A percentile compares a stretch with the other conserved stretches of the same genome.
phyloP scores from a whole-genome alignment of 2,113 vertebrate genomes.

The Grantiella picta region DNA sequence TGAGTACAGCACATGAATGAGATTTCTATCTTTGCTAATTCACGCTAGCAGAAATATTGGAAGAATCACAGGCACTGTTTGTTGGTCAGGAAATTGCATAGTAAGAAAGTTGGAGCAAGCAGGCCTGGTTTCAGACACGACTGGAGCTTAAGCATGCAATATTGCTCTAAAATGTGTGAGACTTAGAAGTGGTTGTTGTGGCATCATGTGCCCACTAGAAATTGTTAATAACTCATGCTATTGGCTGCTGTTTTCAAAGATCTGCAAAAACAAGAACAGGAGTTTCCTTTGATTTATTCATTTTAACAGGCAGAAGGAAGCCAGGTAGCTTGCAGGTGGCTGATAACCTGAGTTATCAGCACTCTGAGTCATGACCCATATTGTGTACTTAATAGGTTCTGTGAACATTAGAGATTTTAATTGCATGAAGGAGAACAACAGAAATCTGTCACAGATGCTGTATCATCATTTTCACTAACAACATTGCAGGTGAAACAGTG shows the following conservation, averaged over 20 bases:
- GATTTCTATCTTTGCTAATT: not conserved
- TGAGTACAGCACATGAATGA: not conserved
- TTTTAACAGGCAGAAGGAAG: not conserved
- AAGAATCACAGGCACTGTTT: not conserved
- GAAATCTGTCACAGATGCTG: not conserved
- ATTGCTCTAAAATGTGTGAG: not conserved
- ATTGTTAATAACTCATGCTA: not conserved
- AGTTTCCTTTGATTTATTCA: not conserved
- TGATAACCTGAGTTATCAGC: not conserved
- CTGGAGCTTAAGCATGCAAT: not conserved
- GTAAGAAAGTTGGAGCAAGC: not conserved
- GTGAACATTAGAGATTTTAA: not conserved
- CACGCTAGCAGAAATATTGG: not conserved
- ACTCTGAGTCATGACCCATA: not conserved
- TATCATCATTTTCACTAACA: not conserved
- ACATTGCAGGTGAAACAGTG: not conserved
- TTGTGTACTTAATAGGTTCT: not conserved
- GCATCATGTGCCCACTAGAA: not conserved
- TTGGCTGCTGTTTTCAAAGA: not conserved
- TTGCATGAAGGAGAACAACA: not conserved
- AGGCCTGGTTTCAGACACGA: not conserved
- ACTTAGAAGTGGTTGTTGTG: not conserved
- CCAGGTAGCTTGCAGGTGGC: not conserved
- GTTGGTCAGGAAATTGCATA: not conserved
- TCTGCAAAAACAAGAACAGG: not conserved